Evolutionary conservation across 2,113 vertebrate genomes (phyloP).

Genomic region (Forbesichthys papilliferus): DNA sequence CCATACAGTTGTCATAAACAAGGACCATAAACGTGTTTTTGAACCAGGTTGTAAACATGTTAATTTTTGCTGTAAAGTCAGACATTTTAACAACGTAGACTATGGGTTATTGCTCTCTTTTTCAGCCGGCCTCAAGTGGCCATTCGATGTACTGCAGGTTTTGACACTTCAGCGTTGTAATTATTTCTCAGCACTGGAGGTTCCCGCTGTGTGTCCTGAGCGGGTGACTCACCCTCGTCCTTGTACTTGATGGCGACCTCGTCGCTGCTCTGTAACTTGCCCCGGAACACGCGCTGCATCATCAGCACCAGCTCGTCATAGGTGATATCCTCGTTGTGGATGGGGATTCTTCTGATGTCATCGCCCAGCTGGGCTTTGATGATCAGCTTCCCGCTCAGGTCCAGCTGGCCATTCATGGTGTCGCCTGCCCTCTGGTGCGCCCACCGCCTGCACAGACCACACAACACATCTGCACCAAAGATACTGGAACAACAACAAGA

Average conservation of each 20-base stretch:
- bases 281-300: slow-evolving; percentile 99
- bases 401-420: slow-evolving; percentile 98
- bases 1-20: too few species aligned
- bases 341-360: slow-evolving; percentile 97
- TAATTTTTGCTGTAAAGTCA: too few species aligned
- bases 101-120: too few species aligned
- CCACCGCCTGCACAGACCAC: slow-evolving; percentile 54
- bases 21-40: too few species aligned
- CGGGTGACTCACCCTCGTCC: slow-evolving; percentile 87
- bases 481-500: too few species aligned
- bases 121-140: too few species aligned
- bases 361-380: slow-evolving; percentile 98
- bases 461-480: not conserved
- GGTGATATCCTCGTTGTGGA: slow-evolving; percentile 99
- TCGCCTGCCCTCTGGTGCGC: slow-evolving; percentile 66
- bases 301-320: slow-evolving; percentile 98
- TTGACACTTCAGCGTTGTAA: too few species aligned
- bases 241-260: slow-evolving; percentile 99
- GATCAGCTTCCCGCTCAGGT: slow-evolving; percentile 97
- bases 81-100: too few species aligned
- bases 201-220: too few species aligned
- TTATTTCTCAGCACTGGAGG: too few species aligned
- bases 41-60: too few species aligned
- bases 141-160: too few species aligned
- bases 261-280: slow-evolving; percentile 95